Base-by-base conservation (phyloP, 1,140 invertebrate genomes). In the Drosophila lini region DNA sequence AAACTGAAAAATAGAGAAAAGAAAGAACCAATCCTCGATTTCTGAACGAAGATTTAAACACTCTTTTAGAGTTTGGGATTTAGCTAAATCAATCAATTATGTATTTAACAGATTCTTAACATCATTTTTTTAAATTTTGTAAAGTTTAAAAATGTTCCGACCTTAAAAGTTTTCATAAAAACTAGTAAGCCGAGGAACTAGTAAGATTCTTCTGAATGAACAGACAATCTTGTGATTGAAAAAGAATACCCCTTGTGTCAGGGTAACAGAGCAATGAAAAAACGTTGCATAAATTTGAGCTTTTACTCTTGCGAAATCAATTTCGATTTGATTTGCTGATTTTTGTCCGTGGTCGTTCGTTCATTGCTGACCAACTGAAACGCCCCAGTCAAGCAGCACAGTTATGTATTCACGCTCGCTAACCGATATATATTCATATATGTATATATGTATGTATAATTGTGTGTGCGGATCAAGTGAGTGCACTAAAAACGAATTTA, bases 291-390 rank as follows among this genome's bases (percentile, higher is more conserved):
- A 79, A 84, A 89, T 88, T 83, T 69, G 5, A 44, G 58, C 13
- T 48, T 48, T 47, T 64, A 42, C 48, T 57, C 57, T 89, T 83
- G 80, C 67, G 84, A 84, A 88, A 88, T 88, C 53, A 60, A 73
- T 80, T 80, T 80, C 58, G 38, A 88, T 88, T 88, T 88, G 83
- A 80, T 88, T 88, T 88, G 84, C 83, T 88, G 84, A 88, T 88
- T 88, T 82, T 55, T 53, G 41, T 56, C 41, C 40, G 42, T 77
- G 60, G 70, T 68, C 61, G 73, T 59, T 81, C 42, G 16, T 44
- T 44, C 42, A 7, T 45, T 45, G 63, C 50, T 58, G 41, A 40
- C 44, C 45, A 45, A 65, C 55, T 15, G 70, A 61, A 57, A 74
- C 56, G 68, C 44, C 59, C 25, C 57, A 31, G 38, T 19, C 44